These are phyloP conservation scores for Barnardius zonarius DNA, from an alignment of 2,113 vertebrate genomes.

Conservation along the genomic window DNA sequence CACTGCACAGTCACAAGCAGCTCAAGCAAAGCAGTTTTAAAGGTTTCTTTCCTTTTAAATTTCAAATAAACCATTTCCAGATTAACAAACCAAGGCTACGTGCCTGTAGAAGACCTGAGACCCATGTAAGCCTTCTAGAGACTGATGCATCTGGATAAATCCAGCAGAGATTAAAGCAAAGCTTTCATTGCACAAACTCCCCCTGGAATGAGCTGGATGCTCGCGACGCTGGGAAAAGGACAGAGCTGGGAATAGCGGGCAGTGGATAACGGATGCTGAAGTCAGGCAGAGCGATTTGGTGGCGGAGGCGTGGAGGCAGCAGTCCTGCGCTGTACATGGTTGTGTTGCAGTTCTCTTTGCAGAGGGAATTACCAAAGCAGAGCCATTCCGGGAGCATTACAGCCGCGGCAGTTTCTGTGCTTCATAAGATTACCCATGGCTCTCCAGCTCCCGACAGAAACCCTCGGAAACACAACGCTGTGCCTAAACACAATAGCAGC, in stretches of 20 bases:
- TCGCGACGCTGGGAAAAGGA: not conserved
- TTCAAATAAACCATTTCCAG: not conserved
- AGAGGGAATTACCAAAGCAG: not conserved
- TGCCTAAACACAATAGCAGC: not conserved
- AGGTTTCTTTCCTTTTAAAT: not conserved
- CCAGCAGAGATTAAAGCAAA: conserved; percentile 33
- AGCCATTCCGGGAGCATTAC: not conserved
- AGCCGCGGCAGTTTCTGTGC: not conserved
- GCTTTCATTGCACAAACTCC: not conserved
- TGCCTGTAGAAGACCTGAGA: not conserved
- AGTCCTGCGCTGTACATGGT: accelerated
- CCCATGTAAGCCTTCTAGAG: not conserved
- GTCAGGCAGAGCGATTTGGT: not conserved
- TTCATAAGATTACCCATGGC: not conserved
- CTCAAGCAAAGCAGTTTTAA: not conserved
- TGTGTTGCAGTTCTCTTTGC: not conserved
- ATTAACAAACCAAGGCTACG: not conserved
- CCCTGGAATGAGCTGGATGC: not conserved
- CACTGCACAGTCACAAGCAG: not conserved
- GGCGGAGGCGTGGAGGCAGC: not conserved
- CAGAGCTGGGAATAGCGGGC: not conserved
- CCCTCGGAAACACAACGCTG: not conserved
- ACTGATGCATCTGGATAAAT: conserved; percentile 22
- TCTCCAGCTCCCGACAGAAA: not conserved
- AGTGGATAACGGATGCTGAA: not conserved